Evolutionary conservation across 2,797 vertebrate species (phyloP), one percentile per base, ranked within the genome.

Genomic region (Enteromius thamalakanensis): DNA sequence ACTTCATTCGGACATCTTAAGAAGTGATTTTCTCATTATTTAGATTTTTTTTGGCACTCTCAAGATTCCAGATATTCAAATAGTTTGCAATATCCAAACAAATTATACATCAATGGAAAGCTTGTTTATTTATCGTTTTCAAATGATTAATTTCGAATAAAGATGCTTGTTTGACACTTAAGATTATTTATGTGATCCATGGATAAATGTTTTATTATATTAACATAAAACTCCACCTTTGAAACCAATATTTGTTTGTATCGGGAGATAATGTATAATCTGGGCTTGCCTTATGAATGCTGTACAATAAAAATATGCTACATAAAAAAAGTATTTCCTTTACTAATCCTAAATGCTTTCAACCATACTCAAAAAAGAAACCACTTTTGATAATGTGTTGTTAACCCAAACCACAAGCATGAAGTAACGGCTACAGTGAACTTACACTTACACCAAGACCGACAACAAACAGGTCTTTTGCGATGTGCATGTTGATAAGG

Each of bases 391-490:
- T 23, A 3, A 55, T 37, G 15, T 76, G 64, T 64, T 79, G 58
- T 32, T 40, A 65, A 67, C 15, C 23, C 47, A 69, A 84, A 55
- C 58, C 76, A 74, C 45, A 49, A 55, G 12, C n/a, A 26, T 21
- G 0, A n/a, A 82, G 23, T 23, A 68, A 37, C 47, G 15, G 49
- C 79, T 55, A 65, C 72, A 77, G 64, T 37, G 45, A 40, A 58
- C 47, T 75, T 51, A 32, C 69, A 70, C 62, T 60, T 69, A 37
- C 64, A 53, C 51, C 34, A 45, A 81, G 58, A n/a, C 53, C 26
- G 74, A 69, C 67, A 83, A 51, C 53, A 83, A 70, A 76, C 81
- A 80, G 42, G 77, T 49, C 32, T 80, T 84, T 69, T 32, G 76
- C 45, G 60, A 40, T 29, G 7, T 4, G 62, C 37, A 42, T 78